These are phyloP conservation scores for Vulpes lagopus DNA, from an alignment of 2,113 vertebrate species.

Conservation along the genomic window DNA sequence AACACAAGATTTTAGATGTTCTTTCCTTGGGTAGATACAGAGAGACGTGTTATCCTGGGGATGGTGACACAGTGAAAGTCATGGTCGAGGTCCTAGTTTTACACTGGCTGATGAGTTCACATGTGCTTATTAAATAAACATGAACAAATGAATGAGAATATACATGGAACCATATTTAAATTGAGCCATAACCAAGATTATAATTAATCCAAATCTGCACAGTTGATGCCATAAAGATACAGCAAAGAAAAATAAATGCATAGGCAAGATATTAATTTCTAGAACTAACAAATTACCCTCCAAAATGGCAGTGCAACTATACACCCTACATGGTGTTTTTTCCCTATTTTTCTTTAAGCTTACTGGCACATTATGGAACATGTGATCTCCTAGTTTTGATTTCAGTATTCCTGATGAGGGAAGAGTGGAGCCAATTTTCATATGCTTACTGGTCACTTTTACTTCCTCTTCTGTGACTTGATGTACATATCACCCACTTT, in stretches of 20 bases:
- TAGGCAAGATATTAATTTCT: neutral
- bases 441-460: neutral
- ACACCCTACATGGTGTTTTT: neutral
- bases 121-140: neutral
- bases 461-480: neutral
- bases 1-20: neutral
- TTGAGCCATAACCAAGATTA: neutral
- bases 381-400: neutral
- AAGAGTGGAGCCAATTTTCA: neutral
- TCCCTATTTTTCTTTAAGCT: neutral
- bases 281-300: neutral
- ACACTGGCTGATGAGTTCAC: neutral
- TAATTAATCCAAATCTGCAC: neutral
- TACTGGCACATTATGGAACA: neutral
- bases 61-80: neutral
- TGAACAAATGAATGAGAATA: neutral
- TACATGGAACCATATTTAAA: neutral
- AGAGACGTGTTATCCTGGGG: neutral
- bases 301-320: neutral
- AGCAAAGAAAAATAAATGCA: neutral
- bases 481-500: neutral
- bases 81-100: neutral
- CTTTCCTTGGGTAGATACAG: neutral
- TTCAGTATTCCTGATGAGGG: neutral
- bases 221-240: neutral